Conservation (phyloP, 2,888 invertebrate species). For the Ceraclea dissimilis region DNA sequence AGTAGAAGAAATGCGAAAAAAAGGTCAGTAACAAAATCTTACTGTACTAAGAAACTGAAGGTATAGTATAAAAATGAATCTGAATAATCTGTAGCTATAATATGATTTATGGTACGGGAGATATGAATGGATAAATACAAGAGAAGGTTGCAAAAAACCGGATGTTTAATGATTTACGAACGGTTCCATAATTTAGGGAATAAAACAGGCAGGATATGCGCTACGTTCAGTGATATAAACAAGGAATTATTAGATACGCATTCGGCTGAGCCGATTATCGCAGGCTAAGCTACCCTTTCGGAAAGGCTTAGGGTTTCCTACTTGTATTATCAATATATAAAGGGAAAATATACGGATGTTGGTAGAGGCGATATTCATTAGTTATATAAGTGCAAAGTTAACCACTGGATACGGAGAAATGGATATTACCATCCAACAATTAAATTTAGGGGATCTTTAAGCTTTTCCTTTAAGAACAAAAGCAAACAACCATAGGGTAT, state of each 20-base stretch:
- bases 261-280: constrained; percentile 3
- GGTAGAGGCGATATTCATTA: constrained; percentile 22
- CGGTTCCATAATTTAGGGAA: too few relatives aligned
- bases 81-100: too few relatives aligned
- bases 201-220: too few relatives aligned
- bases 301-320: constrained; percentile 1
- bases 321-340: constrained; percentile 18
- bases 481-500: constrained; percentile 1
- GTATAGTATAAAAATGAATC: too few relatives aligned
- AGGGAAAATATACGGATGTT: background rate
- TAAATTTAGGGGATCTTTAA: constrained; percentile 16
- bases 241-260: background rate
- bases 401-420: constrained; percentile 17
- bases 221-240: background rate
- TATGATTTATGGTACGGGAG: too few relatives aligned
- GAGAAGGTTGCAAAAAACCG: too few relatives aligned
- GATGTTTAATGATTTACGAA: too few relatives aligned
- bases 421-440: constrained; percentile 24
- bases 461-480: constrained; percentile 4
- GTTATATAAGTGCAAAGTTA: constrained; percentile 25
- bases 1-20: too few relatives aligned
- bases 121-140: too few relatives aligned
- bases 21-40: too few relatives aligned
- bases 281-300: background rate
- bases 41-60: too few relatives aligned